These are phyloP conservation scores for Drosophila carrolli DNA, from an alignment of 1,140 invertebrate genomes.

Conservation along the genomic window DNA sequence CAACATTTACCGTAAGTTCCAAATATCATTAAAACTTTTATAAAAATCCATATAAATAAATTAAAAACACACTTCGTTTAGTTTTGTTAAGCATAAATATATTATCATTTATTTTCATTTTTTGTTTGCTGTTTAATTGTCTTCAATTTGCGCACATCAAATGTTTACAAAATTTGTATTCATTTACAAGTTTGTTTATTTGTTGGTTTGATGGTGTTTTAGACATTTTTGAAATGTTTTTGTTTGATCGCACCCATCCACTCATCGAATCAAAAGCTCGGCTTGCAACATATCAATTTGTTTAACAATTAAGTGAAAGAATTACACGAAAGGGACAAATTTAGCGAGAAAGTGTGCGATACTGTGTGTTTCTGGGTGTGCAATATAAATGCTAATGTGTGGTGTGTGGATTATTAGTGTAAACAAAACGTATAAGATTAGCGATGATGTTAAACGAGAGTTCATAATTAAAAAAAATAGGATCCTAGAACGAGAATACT, in stretches of 20 bases:
- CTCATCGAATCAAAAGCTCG: constrained; percentile 29
- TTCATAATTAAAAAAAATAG: constrained; percentile 56
- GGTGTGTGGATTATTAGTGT: constrained; percentile 45
- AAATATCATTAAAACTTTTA: too few relatives aligned
- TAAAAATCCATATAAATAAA: neutral
- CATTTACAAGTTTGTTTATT: constrained; percentile 59
- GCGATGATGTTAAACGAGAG: constrained; percentile 77
- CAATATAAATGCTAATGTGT: constrained; percentile 34
- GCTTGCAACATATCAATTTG: constrained; percentile 21
- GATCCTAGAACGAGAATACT: constrained; percentile 75
- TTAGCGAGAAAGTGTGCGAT: constrained; percentile 45
- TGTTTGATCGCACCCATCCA: constrained; percentile 45
- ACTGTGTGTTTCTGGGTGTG: constrained; percentile 6
- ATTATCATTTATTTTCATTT: constrained; percentile 31
- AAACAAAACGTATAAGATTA: constrained; percentile 69
- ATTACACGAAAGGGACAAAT: constrained; percentile 37
- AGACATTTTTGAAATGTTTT: constrained; percentile 76
- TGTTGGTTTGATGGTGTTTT: constrained; percentile 26
- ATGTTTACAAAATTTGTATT: constrained; percentile 76
- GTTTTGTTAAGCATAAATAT: constrained; percentile 80
- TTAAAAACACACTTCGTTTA: constrained; percentile 19
- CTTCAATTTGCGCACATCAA: constrained; percentile 40
- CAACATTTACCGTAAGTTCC: neutral
- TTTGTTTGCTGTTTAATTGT: constrained; percentile 36
- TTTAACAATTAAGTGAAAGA: constrained; percentile 30